Conservation (phyloP, 37 sponge, comb jelly and placozoan species). For the Haliclona indistincta region DNA sequence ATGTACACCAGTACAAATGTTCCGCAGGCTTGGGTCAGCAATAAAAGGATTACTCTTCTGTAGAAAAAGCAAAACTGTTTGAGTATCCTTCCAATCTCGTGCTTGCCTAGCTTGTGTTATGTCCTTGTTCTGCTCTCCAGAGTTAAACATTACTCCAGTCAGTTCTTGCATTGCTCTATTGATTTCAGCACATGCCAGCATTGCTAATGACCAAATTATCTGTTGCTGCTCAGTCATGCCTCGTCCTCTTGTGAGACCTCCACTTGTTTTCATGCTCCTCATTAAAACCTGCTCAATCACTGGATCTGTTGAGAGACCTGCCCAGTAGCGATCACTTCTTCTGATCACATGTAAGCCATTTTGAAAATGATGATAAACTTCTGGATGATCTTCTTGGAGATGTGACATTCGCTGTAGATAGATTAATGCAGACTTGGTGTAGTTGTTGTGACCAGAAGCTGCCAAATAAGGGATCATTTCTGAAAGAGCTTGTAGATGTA, state of each 20-base stretch:
- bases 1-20: constrained; percentile 32
- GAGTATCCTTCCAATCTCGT: too few species aligned
- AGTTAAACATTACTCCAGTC: constrained; percentile 40
- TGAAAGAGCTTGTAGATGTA: constrained; percentile 29
- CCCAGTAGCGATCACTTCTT: constrained; percentile 36
- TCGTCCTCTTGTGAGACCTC: too few species aligned
- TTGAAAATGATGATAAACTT: constrained; percentile 40
- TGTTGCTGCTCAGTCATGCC: too few species aligned
- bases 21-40: constrained; percentile 27
- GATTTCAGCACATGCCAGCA: constrained; percentile 39
- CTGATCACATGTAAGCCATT: constrained; percentile 30
- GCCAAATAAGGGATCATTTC: constrained; percentile 48
- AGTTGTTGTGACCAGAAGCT: too few species aligned
- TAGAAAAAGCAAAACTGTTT: constrained; percentile 35
- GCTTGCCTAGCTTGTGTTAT: constrained; percentile 48
- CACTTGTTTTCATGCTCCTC: constrained; percentile 55
- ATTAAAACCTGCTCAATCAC: too few species aligned
- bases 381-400: constrained; percentile 45
- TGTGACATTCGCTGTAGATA: constrained; percentile 35
- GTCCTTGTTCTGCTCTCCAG: constrained; percentile 54
- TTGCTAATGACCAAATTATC: constrained; percentile 34
- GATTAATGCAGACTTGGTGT: constrained; percentile 40
- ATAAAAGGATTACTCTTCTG: constrained; percentile 38
- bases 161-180: constrained; percentile 48
- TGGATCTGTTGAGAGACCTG: constrained; percentile 37